Conservation (phyloP, 2,797 vertebrate genomes). For the Onychomys arenicola region DNA sequence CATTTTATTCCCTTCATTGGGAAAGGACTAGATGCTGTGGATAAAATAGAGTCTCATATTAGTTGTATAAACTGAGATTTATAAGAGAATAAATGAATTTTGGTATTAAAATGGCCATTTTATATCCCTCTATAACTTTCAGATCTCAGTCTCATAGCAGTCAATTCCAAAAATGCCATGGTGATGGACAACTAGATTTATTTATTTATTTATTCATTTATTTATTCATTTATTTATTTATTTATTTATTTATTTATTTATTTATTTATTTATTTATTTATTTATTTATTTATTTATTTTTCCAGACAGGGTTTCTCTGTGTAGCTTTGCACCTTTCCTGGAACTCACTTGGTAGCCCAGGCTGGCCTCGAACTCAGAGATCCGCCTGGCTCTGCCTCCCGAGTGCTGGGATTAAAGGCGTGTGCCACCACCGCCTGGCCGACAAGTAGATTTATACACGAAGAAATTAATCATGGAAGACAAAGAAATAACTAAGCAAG, state of each 20-base stretch:
- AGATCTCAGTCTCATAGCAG: neutral
- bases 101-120: neutral
- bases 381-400: no score
- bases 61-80: neutral
- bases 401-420: no score
- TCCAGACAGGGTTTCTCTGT: no score
- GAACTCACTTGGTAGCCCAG: no score
- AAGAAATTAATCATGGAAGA: neutral
- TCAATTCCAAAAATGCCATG: neutral
- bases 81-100: neutral
- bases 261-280: no score
- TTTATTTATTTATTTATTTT: no score
- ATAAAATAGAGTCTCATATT: neutral
- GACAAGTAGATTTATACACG: neutral
- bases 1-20: neutral
- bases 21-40: neutral
- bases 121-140: neutral
- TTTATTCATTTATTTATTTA: no score
- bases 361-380: no score
- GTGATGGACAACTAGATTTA: neutral
- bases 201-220: no score
- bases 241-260: no score
- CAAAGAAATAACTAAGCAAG: neutral
- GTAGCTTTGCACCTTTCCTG: no score
- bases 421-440: no score